These are phyloP conservation scores for Strix uralensis DNA, from an alignment of 2,113 vertebrate genomes.

Conservation along the genomic window DNA sequence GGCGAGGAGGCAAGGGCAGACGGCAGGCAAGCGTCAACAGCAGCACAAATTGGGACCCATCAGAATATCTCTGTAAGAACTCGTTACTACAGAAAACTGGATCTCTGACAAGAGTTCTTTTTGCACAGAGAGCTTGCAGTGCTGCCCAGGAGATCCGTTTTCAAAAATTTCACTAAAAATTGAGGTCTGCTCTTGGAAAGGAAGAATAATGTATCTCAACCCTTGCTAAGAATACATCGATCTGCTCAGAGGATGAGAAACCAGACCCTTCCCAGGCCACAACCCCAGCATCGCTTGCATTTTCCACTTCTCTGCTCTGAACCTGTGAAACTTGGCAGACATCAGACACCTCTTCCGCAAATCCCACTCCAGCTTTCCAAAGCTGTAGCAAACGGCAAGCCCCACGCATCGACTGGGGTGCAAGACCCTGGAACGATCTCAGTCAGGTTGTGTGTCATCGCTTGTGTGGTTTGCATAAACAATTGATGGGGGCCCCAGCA, in stretches of 20 bases:
- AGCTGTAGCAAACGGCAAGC: not conserved
- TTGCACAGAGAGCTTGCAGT: not conserved
- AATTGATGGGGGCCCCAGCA: not conserved
- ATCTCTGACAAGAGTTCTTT: not conserved
- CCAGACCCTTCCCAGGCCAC: not conserved
- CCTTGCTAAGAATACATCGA: not conserved
- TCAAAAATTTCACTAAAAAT: not conserved
- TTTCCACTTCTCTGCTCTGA: not conserved
- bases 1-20: not conserved
- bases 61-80: not conserved
- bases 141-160: not conserved
- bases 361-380: not conserved
- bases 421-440: not conserved
- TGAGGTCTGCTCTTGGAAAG: not conserved
- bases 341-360: not conserved
- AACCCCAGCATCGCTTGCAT: not conserved
- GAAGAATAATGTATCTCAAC: not conserved
- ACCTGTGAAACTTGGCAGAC: not conserved
- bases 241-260: not conserved
- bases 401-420: rapidly evolving
- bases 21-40: not conserved
- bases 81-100: not conserved
- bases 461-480: not conserved
- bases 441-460: not conserved
- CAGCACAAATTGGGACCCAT: not conserved